Evolutionary conservation across 2,797 vertebrate species (phyloP), one percentile per base, ranked within the genome.

Genomic region (Hydrolagus colliei): DNA sequence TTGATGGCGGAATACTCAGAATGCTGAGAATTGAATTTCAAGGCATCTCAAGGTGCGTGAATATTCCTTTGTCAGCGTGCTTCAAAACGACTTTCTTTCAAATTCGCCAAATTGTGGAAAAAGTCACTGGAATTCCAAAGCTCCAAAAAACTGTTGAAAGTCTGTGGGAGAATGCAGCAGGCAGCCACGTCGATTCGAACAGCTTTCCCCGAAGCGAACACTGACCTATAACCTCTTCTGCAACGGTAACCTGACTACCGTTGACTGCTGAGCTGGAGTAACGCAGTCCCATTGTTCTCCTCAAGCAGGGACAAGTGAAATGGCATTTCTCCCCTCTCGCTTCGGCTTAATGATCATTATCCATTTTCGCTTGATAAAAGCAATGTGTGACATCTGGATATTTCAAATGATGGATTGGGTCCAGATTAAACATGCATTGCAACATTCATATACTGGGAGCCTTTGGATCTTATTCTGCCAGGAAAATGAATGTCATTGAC

Each of bases 301-400:
- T 93, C 91, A 90, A 90, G 90, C 92, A 92, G 93, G 91, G 90
- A 91, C 91, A 92, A 92, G 86, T 89, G 89, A 89, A 79, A 91
- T 89, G 65, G 16, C 79, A 84, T 84, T 20, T 77, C 88, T 89
- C 89, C 87, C 89, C 35, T 87, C 92, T 82, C 93, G 93, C 92
- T 93, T 93, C 86, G 87, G 91, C 92, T 93, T 93, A 94, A 94
- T 92, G 92, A 93, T 91, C 93, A 93, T 93, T 93, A 93, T 93
- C 94, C 92, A 93, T 93, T 94, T 93, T 93, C 93, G 93, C 92
- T 93, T 94, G 93, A 94, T 84, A 84, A 93, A 94, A 92, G 92
- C 93, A 93, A 93, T 93, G 93, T 91, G 91, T 91, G 92, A 93
- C 90, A 90, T 92, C 91, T 93, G 91, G 93, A 91, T 93, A 92